Evolutionary conservation across 2,888 invertebrate species (phyloP).

Genomic region (Omphaloscelis lunosa): DNA sequence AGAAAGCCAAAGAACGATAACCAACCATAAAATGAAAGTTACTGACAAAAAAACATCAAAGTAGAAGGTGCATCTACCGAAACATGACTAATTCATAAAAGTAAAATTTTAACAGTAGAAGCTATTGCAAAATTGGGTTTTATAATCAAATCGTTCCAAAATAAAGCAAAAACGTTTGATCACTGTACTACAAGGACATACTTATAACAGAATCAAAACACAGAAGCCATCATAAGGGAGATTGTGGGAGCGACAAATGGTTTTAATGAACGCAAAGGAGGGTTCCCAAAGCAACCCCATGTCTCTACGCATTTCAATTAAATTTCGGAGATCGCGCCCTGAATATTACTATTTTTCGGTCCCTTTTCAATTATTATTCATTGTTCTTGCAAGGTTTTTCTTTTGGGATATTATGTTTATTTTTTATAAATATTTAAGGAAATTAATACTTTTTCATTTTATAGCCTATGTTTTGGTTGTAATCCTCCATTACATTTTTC

Average conservation of each 20-base stretch:
- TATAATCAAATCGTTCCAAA: constrained; percentile 35
- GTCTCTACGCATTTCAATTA: constrained; percentile 75
- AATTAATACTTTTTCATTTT: neutral
- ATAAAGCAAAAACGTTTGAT: constrained; percentile 51
- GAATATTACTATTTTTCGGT: constrained; percentile 60
- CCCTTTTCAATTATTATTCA: constrained; percentile 47
- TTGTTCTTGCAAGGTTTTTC: constrained; percentile 23
- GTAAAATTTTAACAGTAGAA: neutral
- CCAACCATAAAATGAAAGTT: neutral
- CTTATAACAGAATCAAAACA: constrained; percentile 64
- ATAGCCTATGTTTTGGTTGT: neutral
- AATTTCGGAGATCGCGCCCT: constrained; percentile 62
- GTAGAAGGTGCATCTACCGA: neutral
- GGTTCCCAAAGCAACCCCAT: constrained; percentile 68
- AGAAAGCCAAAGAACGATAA: neutral
- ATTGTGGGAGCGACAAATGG: constrained; percentile 69
- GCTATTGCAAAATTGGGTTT: neutral
- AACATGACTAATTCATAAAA: constrained; percentile 13
- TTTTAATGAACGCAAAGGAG: constrained; percentile 76
- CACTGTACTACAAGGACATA: constrained; percentile 56
- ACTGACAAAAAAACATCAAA: neutral
- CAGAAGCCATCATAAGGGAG: constrained; percentile 53
- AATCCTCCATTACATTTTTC: neutral
- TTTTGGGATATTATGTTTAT: neutral
- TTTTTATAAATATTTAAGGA: neutral